Conservation (phyloP, 1,140 invertebrate genomes). For the Drosophila parvula region DNA sequence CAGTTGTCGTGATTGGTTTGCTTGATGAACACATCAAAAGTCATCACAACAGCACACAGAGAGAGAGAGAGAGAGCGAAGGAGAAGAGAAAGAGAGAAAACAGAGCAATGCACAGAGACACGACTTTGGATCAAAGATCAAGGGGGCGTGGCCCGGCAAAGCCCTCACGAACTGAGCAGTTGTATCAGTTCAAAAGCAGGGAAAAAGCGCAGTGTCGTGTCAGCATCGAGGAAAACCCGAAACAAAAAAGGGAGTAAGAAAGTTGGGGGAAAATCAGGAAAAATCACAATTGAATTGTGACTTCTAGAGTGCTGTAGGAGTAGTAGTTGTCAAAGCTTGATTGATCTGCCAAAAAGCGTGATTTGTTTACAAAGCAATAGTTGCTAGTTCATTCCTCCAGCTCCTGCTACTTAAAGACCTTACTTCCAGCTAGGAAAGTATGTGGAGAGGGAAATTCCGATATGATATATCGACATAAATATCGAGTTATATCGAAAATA, state of each 20-base stretch:
- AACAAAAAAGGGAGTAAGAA: conserved; percentile 1
- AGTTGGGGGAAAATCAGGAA: neutral
- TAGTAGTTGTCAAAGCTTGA: conserved; percentile 65
- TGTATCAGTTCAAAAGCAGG: conserved; percentile 55
- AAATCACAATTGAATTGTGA: conserved; percentile 73
- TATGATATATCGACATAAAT: too few species aligned
- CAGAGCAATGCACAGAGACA: conserved; percentile 67
- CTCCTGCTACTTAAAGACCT: too few species aligned
- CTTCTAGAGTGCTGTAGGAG: conserved; percentile 26
- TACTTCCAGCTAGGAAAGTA: neutral
- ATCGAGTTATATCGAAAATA: too few species aligned
- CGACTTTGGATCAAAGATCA: conserved; percentile 52
- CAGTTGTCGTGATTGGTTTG: conserved; percentile 46
- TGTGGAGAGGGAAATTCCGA: too few species aligned
- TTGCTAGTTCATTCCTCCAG: neutral
- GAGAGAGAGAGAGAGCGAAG: conserved; percentile 1
- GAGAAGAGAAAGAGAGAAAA: conserved; percentile 7
- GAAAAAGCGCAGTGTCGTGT: conserved; percentile 47
- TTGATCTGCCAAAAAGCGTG: conserved; percentile 70
- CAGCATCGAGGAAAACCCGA: conserved; percentile 21
- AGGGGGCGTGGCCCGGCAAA: conserved; percentile 48
- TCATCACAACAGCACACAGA: conserved; percentile 62
- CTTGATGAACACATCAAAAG: conserved; percentile 79
- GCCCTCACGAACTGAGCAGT: conserved; percentile 66
- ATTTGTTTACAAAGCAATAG: conserved; percentile 65